Evolutionary conservation across 1,140 invertebrate genomes (phyloP).

Genomic region (Telenomus remus): DNA sequence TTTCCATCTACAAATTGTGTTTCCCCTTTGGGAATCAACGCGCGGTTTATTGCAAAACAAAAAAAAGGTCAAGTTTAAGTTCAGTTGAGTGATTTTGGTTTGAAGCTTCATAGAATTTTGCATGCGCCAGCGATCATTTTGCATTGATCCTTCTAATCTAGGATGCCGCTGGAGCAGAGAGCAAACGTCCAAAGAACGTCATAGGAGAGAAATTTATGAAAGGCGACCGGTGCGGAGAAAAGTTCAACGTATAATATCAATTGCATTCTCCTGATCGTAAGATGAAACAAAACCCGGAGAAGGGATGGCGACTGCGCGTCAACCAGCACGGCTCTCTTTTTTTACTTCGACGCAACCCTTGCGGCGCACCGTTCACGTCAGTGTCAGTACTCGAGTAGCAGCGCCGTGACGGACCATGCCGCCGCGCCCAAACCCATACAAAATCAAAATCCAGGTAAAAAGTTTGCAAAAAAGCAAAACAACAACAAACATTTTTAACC

Average conservation of each 20-base stretch:
- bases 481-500: not conserved
- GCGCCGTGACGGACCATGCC: slow-evolving; percentile 73
- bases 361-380: slow-evolving; percentile 66
- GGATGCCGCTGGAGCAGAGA: not conserved
- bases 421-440: slow-evolving; percentile 70
- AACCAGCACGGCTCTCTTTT: slow-evolving; percentile 62
- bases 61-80: too few species aligned
- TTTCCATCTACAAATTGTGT: too few species aligned
- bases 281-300: slow-evolving; percentile 41
- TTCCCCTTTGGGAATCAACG: too few species aligned
- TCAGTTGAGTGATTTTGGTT: too few species aligned
- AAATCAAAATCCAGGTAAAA: slow-evolving; percentile 70
- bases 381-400: slow-evolving; percentile 74
- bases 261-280: slow-evolving; percentile 35
- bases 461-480: too few species aligned
- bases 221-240: slow-evolving; percentile 18
- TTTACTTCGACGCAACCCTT: slow-evolving; percentile 71
- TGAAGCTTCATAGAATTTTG: too few species aligned
- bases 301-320: slow-evolving; percentile 58
- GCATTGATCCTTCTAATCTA: too few species aligned
- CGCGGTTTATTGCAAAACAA: too few species aligned
- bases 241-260: slow-evolving; percentile 19
- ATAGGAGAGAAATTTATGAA: slow-evolving; percentile 11
- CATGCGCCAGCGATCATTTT: too few species aligned
- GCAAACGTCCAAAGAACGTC: not conserved